Percentiles rank a stretch among this genome's conserved stretches.
phyloP scores from a whole-genome alignment of 2,797 vertebrate genomes.

The Leuciscus waleckii region DNA sequence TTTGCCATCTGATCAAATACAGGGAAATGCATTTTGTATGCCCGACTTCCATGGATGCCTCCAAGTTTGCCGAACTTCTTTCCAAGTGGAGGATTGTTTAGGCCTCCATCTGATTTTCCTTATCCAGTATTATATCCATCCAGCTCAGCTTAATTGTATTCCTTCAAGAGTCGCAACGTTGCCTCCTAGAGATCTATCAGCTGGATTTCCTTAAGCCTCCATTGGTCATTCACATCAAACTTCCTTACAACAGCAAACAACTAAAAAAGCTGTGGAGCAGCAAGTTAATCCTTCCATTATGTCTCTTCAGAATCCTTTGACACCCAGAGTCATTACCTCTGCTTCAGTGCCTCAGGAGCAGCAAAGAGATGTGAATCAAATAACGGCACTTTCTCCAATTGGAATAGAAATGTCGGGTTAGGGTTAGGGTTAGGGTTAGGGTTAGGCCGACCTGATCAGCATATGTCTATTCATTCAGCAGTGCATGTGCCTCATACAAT shows the following conservation, averaged over 20 bases:
- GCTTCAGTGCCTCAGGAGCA: neutral
- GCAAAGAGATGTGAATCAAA: neutral
- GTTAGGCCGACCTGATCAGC: no score
- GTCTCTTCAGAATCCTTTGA: neutral
- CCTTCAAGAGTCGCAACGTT: no score
- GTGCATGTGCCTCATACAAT: no score
- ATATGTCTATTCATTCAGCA: neutral
- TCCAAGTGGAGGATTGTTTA: neutral
- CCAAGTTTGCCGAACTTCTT: neutral
- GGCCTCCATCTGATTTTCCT: neutral
- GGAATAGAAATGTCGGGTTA: neutral
- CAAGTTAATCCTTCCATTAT: neutral
- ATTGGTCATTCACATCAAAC: no score
- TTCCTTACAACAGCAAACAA: no score
- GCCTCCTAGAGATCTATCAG: no score
- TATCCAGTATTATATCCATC: neutral
- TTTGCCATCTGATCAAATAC: neutral
- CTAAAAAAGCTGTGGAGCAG: no score
- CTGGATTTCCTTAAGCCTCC: no score
- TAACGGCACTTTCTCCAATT: neutral
- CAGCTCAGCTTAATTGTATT: no score
- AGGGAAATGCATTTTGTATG: neutral
- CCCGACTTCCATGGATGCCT: neutral
- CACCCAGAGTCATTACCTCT: neutral
- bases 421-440: no score